These are phyloP conservation scores for Dicranocentrus wangi DNA, from an alignment of 2,888 invertebrate species.

Conservation along the genomic window DNA sequence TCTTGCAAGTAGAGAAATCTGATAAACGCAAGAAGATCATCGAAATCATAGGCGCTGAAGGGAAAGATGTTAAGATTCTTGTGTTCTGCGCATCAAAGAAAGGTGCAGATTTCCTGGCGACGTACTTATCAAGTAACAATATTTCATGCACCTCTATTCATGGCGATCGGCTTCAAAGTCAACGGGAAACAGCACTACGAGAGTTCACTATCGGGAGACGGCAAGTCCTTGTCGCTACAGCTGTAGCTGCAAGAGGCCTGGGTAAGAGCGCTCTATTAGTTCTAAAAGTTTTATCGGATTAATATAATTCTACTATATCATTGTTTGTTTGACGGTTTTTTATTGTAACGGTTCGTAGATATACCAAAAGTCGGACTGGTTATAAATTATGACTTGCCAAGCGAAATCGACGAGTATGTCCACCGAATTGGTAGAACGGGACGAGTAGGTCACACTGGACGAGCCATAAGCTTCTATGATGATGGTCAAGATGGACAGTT, in stretches of 20 bases:
- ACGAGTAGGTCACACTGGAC: slow-evolving; percentile 76
- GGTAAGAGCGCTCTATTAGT: slow-evolving; percentile 76
- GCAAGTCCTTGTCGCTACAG: slow-evolving; percentile 92
- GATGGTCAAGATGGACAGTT: slow-evolving; percentile 78
- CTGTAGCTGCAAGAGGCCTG: slow-evolving; percentile 93
- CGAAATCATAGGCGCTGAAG: slow-evolving; percentile 80
- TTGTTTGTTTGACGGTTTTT: slow-evolving; percentile 10
- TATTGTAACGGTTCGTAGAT: slow-evolving; percentile 77
- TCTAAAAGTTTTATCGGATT: slow-evolving; percentile 1
- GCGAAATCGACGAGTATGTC: slow-evolving; percentile 76
- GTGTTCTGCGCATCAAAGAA: slow-evolving; percentile 92
- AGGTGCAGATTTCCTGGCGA: slow-evolving; percentile 91
- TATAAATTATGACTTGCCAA: slow-evolving; percentile 77
- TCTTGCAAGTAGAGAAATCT: slow-evolving; percentile 81
- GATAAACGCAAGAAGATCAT: slow-evolving; percentile 85
- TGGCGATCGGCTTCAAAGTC: slow-evolving; percentile 82
- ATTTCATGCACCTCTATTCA: slow-evolving; percentile 84
- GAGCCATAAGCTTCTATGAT: slow-evolving; percentile 80
- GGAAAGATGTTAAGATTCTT: slow-evolving; percentile 77
- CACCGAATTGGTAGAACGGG: slow-evolving; percentile 78
- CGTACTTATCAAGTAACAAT: slow-evolving; percentile 85
- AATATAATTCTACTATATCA: no score
- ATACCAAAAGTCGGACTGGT: slow-evolving; percentile 84
- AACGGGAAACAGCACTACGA: slow-evolving; percentile 83
- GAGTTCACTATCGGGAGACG: slow-evolving; percentile 88